Evolutionary conservation across 2,888 invertebrate species (phyloP).

Genomic region (Oscheius onirici): DNA sequence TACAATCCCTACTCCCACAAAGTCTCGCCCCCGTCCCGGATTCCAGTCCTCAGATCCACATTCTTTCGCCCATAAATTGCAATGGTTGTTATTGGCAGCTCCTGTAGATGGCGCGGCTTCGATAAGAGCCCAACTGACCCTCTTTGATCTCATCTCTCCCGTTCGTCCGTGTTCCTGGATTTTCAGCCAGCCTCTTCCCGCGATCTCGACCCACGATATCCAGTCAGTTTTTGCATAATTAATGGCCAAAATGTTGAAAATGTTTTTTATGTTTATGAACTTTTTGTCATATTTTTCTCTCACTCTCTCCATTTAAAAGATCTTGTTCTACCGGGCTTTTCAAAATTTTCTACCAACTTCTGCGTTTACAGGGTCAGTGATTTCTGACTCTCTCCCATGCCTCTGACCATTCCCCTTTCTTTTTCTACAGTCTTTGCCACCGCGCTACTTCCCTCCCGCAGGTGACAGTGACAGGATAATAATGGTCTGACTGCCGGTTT

Average conservation of each 20-base stretch:
- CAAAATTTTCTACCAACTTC: neutral
- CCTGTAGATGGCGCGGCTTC: constrained; percentile 22
- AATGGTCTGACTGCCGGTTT: constrained; percentile 8
- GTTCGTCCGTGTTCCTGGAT: constrained; percentile 4
- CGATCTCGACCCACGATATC: neutral
- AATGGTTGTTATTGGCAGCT: constrained; percentile 31
- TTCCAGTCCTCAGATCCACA: neutral
- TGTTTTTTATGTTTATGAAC: neutral
- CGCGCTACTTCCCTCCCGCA: neutral
- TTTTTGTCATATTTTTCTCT: neutral
- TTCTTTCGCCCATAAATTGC: constrained; percentile 4
- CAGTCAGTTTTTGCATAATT: neutral
- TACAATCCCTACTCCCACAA: neutral
- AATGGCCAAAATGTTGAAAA: neutral
- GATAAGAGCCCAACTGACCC: constrained; percentile 20
- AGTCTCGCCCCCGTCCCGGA: constrained; percentile 2
- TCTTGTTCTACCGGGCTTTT: too few relatives aligned
- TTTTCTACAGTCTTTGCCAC: constrained; percentile 13
- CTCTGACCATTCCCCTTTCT: neutral
- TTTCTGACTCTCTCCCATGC: too few relatives aligned
- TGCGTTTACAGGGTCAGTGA: neutral
- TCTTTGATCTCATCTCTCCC: constrained; percentile 24
- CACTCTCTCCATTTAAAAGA: neutral
- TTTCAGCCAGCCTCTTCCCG: neutral
- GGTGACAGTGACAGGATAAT: constrained; percentile 27